phyloP scores from a whole-genome alignment of 2,888 invertebrate genomes.

The Dryadula phaetusa region DNA sequence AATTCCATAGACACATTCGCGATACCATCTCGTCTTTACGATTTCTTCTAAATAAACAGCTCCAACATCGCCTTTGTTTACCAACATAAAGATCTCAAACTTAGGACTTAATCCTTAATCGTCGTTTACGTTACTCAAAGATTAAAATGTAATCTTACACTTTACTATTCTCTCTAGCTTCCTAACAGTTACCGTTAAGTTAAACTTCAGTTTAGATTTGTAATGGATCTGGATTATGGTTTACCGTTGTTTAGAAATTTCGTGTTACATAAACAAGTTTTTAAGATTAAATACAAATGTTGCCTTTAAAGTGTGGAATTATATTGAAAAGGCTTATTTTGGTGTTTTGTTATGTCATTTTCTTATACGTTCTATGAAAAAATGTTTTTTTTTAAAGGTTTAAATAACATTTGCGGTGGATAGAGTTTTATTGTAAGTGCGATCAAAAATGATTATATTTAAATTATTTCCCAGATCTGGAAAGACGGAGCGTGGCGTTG shows the following conservation, averaged over 20 bases:
- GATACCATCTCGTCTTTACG: constrained; percentile 10
- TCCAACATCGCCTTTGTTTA: constrained; percentile 21
- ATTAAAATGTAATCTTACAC: constrained; percentile 40
- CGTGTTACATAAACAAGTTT: not conserved
- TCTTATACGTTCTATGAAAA: too few species aligned
- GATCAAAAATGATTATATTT: too few species aligned
- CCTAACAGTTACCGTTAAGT: constrained; percentile 8
- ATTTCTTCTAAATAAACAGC: constrained; percentile 29
- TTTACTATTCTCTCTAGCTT: constrained; percentile 22
- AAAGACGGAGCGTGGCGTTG: too few species aligned
- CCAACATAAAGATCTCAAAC: constrained; percentile 14
- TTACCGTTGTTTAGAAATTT: constrained; percentile 6
- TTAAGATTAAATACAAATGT: not conserved
- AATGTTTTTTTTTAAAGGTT: too few species aligned
- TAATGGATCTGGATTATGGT: constrained; percentile 15
- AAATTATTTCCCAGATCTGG: too few species aligned
- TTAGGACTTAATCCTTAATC: constrained; percentile 29
- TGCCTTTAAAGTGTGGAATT: not conserved
- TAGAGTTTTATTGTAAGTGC: too few species aligned
- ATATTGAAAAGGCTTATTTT: too few species aligned
- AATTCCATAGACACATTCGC: not conserved
- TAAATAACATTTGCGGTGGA: too few species aligned
- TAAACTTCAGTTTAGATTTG: constrained; percentile 20
- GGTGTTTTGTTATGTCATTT: too few species aligned
- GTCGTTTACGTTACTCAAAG: constrained; percentile 33